Evolutionary conservation across 1,140 invertebrate species (phyloP).

Genomic region (Pachyrhynchus sulphureomaculatus): DNA sequence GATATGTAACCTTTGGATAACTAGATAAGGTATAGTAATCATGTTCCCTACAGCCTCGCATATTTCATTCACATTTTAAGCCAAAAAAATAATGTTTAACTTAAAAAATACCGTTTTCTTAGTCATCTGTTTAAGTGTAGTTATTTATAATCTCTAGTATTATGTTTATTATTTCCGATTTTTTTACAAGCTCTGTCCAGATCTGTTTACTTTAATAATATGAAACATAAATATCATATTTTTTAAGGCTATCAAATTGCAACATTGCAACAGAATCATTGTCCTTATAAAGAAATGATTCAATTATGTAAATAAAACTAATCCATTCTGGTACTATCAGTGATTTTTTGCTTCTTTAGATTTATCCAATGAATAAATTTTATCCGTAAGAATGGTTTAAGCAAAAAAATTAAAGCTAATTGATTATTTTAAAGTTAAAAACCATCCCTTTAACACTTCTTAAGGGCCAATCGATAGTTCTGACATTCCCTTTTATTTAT

Average conservation of each 20-base stretch:
- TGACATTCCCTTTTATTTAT: slow-evolving; percentile 40
- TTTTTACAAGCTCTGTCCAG: background rate
- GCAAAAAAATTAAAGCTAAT: background rate
- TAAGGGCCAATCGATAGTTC: slow-evolving; percentile 41
- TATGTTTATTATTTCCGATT: background rate
- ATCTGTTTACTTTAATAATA: too few relatives aligned
- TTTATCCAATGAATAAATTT: slow-evolving; percentile 9
- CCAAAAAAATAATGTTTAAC: background rate
- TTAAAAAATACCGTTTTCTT: slow-evolving; percentile 1
- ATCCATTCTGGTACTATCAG: background rate
- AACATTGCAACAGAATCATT: background rate
- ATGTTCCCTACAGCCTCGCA: background rate
- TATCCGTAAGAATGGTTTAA: background rate
- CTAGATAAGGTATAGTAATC: slow-evolving; percentile 21
- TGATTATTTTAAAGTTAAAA: slow-evolving; percentile 10
- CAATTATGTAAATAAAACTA: background rate
- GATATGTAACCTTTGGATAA: slow-evolving; percentile 35
- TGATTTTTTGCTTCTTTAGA: slow-evolving; percentile 9
- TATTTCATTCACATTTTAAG: background rate
- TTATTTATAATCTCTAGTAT: slow-evolving; percentile 15
- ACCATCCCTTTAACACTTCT: slow-evolving; percentile 23
- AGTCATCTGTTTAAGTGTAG: slow-evolving; percentile 15
- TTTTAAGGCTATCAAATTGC: background rate
- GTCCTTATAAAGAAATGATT: slow-evolving; percentile 8
- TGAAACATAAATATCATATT: background rate